These are phyloP conservation scores for Grammomys surdaster DNA, from an alignment of 2,113 vertebrate genomes.

Conservation along the genomic window DNA sequence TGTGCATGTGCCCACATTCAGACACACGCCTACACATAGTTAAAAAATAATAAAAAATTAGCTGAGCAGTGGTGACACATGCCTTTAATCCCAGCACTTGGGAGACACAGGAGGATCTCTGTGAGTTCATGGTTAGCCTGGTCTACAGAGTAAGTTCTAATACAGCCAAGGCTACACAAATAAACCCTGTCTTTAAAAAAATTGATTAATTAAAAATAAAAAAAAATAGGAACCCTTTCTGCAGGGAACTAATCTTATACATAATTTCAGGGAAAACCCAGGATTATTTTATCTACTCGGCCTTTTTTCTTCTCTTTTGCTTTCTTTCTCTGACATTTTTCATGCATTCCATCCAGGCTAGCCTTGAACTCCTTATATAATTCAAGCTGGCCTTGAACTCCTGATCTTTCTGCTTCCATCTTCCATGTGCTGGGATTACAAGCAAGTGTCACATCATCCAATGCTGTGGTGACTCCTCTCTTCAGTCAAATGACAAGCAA, in stretches of 20 bases:
- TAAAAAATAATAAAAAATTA: neutral
- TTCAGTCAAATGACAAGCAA: neutral
- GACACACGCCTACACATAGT: neutral
- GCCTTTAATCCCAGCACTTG: neutral
- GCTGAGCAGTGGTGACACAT: too few species aligned
- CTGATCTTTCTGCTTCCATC: neutral
- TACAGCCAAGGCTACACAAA: neutral
- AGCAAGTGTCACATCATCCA: neutral
- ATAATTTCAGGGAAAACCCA: neutral
- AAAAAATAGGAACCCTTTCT: neutral
- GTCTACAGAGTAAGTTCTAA: neutral
- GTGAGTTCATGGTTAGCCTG: neutral
- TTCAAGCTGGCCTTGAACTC: neutral
- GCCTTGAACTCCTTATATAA: neutral
- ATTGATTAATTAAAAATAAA: neutral
- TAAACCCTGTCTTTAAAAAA: neutral
- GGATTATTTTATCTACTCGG: neutral
- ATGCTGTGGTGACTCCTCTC: neutral
- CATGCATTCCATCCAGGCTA: neutral
- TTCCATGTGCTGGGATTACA: neutral
- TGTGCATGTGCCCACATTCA: neutral
- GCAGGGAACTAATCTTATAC: neutral
- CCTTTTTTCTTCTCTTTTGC: neutral
- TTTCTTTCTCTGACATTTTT: neutral
- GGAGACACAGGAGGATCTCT: neutral